Conservation (phyloP, 1,140 invertebrate genomes). For the Pseudachorutes palmiensis region DNA sequence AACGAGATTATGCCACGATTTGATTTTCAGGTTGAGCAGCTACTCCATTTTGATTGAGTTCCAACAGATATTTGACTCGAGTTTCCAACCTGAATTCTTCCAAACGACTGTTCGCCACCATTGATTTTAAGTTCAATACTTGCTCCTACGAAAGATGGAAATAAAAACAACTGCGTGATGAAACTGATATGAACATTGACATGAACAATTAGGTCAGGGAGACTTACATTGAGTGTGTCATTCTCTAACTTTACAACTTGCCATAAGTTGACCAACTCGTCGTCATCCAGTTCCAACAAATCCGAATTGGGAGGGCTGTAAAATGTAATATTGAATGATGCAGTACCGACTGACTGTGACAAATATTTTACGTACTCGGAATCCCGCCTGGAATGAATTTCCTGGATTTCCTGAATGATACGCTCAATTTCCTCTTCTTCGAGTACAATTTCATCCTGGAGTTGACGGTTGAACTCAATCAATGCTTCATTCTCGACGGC, state of each 20-base stretch:
- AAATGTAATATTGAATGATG: conserved; percentile 14
- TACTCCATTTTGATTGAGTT: no score
- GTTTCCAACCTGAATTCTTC: conserved; percentile 34
- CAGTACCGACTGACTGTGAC: background rate
- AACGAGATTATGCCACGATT: no score
- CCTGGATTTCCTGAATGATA: conserved; percentile 21
- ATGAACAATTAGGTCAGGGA: no score
- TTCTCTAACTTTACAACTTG: conserved; percentile 31
- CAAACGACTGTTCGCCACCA: conserved; percentile 28
- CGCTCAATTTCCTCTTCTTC: conserved; percentile 30
- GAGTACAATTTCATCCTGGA: conserved; percentile 28
- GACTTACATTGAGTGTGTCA: conserved; percentile 31
- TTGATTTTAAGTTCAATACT: conserved; percentile 23
- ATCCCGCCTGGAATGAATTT: background rate
- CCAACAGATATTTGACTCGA: conserved; percentile 32
- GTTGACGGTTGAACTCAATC: conserved; percentile 26
- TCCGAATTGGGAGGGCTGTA: conserved; percentile 17
- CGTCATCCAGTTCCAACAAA: conserved; percentile 21
- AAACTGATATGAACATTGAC: no score
- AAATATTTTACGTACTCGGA: no score
- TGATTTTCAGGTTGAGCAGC: no score
- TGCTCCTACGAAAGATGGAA: no score
- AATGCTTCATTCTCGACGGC: conserved; percentile 34
- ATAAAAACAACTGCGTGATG: no score
- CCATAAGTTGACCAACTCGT: conserved; percentile 25